Evolutionary conservation across 2,113 vertebrate species (phyloP).

Genomic region (Periophthalmus modestus): DNA sequence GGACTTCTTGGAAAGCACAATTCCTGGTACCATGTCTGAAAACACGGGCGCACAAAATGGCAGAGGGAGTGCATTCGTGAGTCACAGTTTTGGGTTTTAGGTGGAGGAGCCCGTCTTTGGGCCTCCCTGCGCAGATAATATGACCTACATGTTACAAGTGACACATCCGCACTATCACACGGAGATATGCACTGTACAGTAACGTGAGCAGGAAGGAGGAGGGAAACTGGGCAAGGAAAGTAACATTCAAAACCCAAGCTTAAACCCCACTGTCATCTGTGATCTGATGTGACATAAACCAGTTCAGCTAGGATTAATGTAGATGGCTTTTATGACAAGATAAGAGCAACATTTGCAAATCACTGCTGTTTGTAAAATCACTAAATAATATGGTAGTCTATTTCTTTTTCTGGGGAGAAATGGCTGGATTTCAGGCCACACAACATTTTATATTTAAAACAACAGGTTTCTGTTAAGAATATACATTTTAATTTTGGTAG

Average conservation of each 20-base stretch:
- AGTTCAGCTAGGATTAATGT: no score
- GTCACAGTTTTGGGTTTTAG: constrained; percentile 8
- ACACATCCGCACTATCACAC: constrained; percentile 26
- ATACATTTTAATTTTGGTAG: no score
- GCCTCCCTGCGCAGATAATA: constrained; percentile 33
- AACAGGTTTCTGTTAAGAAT: no score
- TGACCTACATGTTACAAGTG: constrained; percentile 53
- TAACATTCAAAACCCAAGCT: no score
- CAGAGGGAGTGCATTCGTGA: constrained; percentile 10
- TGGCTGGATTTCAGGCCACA: no score
- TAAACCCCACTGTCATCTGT: background rate
- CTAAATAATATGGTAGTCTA: no score
- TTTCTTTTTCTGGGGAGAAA: no score
- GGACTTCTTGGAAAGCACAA: background rate
- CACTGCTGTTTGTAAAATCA: no score
- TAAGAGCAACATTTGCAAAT: no score
- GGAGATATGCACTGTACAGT: background rate
- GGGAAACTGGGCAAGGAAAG: background rate
- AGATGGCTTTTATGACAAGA: no score
- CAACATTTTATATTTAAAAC: no score
- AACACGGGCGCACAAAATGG: background rate
- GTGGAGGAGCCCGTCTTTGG: constrained; percentile 12
- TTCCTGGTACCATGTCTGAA: background rate
- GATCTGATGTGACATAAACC: no score
- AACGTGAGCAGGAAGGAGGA: background rate